Evolutionary conservation across 2,113 vertebrate species (phyloP).

Genomic region (Hippocampus barbouri): DNA sequence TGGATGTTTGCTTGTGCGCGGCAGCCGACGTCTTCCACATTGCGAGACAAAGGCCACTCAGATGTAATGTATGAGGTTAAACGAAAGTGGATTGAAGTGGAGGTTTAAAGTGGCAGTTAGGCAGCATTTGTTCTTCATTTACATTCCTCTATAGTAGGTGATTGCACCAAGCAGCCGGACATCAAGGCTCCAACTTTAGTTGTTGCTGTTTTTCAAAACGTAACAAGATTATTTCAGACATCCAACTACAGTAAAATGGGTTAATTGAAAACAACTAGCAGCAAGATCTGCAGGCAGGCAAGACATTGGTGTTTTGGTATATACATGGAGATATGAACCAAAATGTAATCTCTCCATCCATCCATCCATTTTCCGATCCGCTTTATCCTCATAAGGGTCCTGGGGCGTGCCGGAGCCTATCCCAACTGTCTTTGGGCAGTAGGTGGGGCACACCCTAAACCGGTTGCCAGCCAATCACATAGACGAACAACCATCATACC

Average conservation of each 20-base stretch:
- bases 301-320: too few species aligned
- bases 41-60: conserved; percentile 39
- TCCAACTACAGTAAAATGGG: background rate
- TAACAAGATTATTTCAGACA: conserved; percentile 3
- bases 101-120: background rate
- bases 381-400: too few species aligned
- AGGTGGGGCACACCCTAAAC: too few species aligned
- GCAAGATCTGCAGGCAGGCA: background rate
- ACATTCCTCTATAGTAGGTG: background rate
- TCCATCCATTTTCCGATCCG: too few species aligned
- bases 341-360: too few species aligned
- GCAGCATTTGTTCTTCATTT: background rate
- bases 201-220: background rate
- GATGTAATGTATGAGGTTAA: conserved; percentile 43
- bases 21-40: conserved; percentile 36
- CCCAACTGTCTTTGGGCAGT: too few species aligned
- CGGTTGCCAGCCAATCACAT: too few species aligned
- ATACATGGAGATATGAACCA: too few species aligned
- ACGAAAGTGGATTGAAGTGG: conserved; percentile 15
- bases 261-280: background rate
- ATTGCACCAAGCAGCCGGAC: background rate
- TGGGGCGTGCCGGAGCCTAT: too few species aligned
- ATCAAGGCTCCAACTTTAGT: background rate
- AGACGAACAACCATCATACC: too few species aligned
- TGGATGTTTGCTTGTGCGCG: conserved; percentile 36